These are phyloP conservation scores for Netta rufina DNA, from an alignment of 2,797 vertebrate genomes.

Conservation along the genomic window DNA sequence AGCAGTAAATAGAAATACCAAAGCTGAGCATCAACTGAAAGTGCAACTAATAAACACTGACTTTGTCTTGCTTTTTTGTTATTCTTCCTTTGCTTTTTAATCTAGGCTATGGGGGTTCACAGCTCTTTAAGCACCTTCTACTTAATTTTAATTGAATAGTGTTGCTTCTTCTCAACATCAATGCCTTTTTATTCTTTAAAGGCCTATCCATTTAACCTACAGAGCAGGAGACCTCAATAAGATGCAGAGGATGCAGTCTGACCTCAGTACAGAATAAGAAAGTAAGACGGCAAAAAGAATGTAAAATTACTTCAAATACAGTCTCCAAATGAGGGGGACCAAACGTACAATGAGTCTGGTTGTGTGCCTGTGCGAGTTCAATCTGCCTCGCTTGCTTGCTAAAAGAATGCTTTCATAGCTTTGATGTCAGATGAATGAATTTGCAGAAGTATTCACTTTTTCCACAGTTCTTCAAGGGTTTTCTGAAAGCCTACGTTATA, in stretches of 20 bases:
- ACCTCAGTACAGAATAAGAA: slow-evolving; percentile 18
- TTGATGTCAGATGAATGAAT: slow-evolving; percentile 62
- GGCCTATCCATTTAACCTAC: slow-evolving; percentile 30
- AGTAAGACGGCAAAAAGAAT: not conserved
- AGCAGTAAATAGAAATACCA: slow-evolving; percentile 65
- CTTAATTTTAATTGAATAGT: slow-evolving; percentile 45
- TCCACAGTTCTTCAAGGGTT: slow-evolving; percentile 50
- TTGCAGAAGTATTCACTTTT: slow-evolving; percentile 51
- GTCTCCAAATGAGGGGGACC: slow-evolving; percentile 19
- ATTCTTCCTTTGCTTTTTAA: not conserved
- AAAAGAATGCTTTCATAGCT: slow-evolving; percentile 51
- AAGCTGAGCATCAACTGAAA: slow-evolving; percentile 34
- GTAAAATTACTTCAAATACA: slow-evolving; percentile 57
- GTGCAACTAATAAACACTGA: slow-evolving; percentile 45
- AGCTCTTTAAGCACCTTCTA: slow-evolving; percentile 37
- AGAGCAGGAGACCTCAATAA: slow-evolving; percentile 6
- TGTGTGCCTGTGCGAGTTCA: slow-evolving; percentile 35
- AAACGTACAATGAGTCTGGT: slow-evolving; percentile 51
- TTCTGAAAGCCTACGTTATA: not conserved
- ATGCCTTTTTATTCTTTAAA: slow-evolving; percentile 45
- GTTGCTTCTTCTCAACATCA: slow-evolving; percentile 35
- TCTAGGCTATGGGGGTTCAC: not conserved
- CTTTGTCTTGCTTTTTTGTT: not conserved
- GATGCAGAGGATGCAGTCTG: slow-evolving; percentile 26
- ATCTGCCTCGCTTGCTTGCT: slow-evolving; percentile 40